A percentile compares a stretch with the other conserved stretches of the same genome.
phyloP scores from a whole-genome alignment of 2,113 vertebrate genomes.

The Caretta caretta region DNA sequence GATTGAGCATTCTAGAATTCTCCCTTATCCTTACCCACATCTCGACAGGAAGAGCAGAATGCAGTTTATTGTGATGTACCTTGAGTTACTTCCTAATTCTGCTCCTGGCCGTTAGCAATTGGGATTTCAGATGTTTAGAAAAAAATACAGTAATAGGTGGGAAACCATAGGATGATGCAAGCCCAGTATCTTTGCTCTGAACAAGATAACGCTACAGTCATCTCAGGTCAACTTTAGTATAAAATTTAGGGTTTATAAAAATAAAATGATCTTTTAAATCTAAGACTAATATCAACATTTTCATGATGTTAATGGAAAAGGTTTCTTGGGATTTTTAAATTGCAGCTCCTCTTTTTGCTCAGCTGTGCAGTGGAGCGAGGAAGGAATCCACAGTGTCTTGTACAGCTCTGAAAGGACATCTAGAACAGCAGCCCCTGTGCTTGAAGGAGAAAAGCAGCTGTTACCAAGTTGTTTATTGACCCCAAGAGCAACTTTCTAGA shows the following conservation, averaged over 20 bases:
- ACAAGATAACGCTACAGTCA: neutral
- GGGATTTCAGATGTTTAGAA: neutral
- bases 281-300: neutral
- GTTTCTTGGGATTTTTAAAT: neutral
- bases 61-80: neutral
- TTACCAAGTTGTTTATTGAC: conserved; percentile 25
- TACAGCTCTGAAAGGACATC: neutral
- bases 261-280: neutral
- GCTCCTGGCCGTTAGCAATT: neutral
- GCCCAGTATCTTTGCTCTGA: neutral
- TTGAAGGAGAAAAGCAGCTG: conserved; percentile 5
- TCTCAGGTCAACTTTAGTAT: neutral
- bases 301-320: neutral
- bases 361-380: neutral
- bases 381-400: accelerated
- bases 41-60: neutral
- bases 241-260: neutral
- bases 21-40: too few relatives aligned
- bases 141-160: accelerated
- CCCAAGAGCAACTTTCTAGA: neutral
- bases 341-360: neutral
- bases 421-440: neutral
- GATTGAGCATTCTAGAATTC: too few relatives aligned
- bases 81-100: neutral
- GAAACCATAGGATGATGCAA: neutral